These are phyloP conservation scores for Haliclona indistincta DNA, from an alignment of 37 sponge, comb jelly and placozoan genomes.

Conservation along the genomic window DNA sequence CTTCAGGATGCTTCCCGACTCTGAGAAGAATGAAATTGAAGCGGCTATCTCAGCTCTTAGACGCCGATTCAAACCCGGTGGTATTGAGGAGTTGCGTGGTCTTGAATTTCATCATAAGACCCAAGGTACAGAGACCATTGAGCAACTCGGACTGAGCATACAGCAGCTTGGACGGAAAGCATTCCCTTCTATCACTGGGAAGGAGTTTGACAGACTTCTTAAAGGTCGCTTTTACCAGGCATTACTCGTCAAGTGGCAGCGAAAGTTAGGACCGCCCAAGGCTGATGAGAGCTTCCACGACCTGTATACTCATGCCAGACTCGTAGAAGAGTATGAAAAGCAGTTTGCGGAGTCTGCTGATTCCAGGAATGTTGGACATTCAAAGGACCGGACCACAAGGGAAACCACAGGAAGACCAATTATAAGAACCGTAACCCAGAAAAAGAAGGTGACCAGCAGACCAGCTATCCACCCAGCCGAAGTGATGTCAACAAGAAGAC, in stretches of 20 bases:
- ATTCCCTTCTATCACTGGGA: constrained; percentile 6
- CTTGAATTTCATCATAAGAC: constrained; percentile 21
- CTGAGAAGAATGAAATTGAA: not conserved
- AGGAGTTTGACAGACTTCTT: constrained; percentile 17
- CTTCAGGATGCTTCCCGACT: constrained; percentile 14
- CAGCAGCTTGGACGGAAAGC: constrained; percentile 5
- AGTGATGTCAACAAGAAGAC: not conserved
- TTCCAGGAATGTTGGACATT: too few species aligned
- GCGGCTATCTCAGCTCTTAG: constrained; percentile 12
- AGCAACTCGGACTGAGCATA: constrained; percentile 17
- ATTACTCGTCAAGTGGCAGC: constrained; percentile 11
- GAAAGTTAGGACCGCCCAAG: constrained; percentile 24
- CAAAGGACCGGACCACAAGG: too few species aligned
- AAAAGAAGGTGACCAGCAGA: too few species aligned
- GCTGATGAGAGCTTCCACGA: constrained; percentile 15
- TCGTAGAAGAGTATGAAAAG: constrained; percentile 11
- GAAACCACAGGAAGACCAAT: too few species aligned
- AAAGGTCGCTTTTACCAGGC: constrained; percentile 31
- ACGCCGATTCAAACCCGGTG: constrained; percentile 24
- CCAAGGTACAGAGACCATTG: constrained; percentile 19
- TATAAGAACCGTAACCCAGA: too few species aligned
- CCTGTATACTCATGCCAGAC: not conserved
- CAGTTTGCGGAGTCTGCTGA: constrained; percentile 4
- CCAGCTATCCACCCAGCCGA: not conserved
- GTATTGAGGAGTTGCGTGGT: constrained; percentile 29